Base-by-base conservation (phyloP, 2,113 vertebrate species). In the Myrmecobius fasciatus region DNA sequence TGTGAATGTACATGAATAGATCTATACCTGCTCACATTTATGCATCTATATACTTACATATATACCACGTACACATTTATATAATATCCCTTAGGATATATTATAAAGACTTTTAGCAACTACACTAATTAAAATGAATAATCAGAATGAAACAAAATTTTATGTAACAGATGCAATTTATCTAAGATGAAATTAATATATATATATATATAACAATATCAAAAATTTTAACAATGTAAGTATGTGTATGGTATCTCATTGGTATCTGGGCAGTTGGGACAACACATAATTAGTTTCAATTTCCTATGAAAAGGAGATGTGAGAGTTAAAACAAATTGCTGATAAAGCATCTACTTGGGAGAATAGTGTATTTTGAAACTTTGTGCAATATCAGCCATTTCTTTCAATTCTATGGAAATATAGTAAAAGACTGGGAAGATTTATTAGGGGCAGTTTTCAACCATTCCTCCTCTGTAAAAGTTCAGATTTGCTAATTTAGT, bases 211-310 rank as follows among this genome's bases (percentile, higher is more conserved):
- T 53, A 96, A 96, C 92, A 90, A 91, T n/a, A 92, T 95, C 95
- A 95, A 92, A 94, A 96, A 95, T 97, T 96, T 97, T 92, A 97
- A 96, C 96, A 96, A 93, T 96, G 96, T 96, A 97, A 97, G 93
- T 95, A 95, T 97, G 95, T 94, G 75, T 96, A 94, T 96, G 93
- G 60, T 96, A 96, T 96, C 46, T 90, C 97, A 95, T 91, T 96
- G 90, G 93, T 96, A 97, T 96, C 97, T 95, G 92, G 93, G 97
- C 96, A 97, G 93, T 95, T 97, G 97, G 96, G 97, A 97, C 93
- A 97, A 94, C 96, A 91, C 92, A 98, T 97, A 97, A 97, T 98
- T 97, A 98, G 96, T 96, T 97, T 98, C 95, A 94, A 52, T 96
- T 97, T 93, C 95, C 96, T 97, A 97, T 96, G 97, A 97, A 95